phyloP scores from a whole-genome alignment of 2,113 vertebrate genomes.

The Felis catus region DNA sequence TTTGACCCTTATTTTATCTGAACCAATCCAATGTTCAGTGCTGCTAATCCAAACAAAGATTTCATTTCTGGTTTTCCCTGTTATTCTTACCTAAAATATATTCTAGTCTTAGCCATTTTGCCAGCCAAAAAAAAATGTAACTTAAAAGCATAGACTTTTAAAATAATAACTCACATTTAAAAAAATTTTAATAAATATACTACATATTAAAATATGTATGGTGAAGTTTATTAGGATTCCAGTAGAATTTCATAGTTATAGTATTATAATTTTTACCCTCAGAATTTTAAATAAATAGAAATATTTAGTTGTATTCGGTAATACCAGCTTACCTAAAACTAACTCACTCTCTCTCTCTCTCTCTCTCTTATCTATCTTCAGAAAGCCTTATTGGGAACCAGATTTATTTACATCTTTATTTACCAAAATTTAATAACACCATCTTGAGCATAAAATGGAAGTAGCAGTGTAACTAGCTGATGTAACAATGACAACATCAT shows the following conservation, averaged over 20 bases:
- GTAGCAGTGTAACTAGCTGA: background rate
- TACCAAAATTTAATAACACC: background rate
- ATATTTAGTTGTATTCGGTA: background rate
- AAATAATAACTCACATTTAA: background rate
- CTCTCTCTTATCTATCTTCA: background rate
- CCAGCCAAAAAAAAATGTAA: constrained; percentile 28
- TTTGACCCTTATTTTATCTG: constrained; percentile 80
- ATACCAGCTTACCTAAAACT: background rate
- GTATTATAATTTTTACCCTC: background rate
- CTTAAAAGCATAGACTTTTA: background rate
- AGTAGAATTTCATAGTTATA: background rate
- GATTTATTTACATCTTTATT: background rate
- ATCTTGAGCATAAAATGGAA: background rate
- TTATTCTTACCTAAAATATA: constrained; percentile 75
- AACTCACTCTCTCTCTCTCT: no score
- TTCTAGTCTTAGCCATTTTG: constrained; percentile 60
- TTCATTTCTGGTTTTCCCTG: constrained; percentile 71
- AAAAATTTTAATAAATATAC: background rate
- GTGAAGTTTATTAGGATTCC: background rate
- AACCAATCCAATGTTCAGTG: constrained; percentile 68
- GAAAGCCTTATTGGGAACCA: background rate
- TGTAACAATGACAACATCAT: background rate
- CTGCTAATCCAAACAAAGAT: constrained; percentile 78
- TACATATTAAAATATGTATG: background rate
- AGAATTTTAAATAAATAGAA: background rate